These are phyloP conservation scores for Yponomeuta plumbellus DNA, from an alignment of 2,888 invertebrate genomes.

Conservation along the genomic window DNA sequence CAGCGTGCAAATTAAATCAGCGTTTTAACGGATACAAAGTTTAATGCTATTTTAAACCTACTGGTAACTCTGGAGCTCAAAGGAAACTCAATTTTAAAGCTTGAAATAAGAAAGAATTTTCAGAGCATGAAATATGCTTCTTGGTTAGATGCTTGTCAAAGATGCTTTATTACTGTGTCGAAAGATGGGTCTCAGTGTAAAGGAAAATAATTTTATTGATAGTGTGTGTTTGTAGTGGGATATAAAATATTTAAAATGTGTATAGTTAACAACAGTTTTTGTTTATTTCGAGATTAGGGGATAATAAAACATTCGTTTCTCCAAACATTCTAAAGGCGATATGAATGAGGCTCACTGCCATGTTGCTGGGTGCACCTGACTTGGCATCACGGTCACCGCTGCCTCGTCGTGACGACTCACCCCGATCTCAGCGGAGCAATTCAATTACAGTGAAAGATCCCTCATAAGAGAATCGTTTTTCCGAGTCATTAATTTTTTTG, in stretches of 20 bases:
- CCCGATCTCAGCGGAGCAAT: conserved; percentile 68
- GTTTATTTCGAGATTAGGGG: no score
- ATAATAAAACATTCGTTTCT: no score
- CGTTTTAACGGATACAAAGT: not conserved
- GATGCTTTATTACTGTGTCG: no score
- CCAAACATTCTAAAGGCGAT: not conserved
- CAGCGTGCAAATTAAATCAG: conserved; percentile 29
- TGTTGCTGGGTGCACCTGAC: conserved; percentile 38
- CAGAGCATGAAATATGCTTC: no score
- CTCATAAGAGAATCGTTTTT: conserved; percentile 78
- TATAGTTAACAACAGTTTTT: no score
- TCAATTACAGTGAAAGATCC: conserved; percentile 77
- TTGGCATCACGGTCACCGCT: conserved; percentile 43
- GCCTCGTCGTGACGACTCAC: conserved; percentile 55
- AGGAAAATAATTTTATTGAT: no score
- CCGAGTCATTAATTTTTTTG: conserved; percentile 77
- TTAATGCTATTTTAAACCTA: not conserved
- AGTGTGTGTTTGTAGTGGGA: no score
- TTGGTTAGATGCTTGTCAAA: no score
- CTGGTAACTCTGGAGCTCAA: not conserved
- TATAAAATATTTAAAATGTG: no score
- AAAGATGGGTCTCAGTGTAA: no score
- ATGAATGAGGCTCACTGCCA: conserved; percentile 19
- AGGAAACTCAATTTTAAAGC: no score
- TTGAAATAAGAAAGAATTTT: no score